Base-by-base conservation (phyloP, 2,113 vertebrate genomes). In the Macroglossus sobrinus region DNA sequence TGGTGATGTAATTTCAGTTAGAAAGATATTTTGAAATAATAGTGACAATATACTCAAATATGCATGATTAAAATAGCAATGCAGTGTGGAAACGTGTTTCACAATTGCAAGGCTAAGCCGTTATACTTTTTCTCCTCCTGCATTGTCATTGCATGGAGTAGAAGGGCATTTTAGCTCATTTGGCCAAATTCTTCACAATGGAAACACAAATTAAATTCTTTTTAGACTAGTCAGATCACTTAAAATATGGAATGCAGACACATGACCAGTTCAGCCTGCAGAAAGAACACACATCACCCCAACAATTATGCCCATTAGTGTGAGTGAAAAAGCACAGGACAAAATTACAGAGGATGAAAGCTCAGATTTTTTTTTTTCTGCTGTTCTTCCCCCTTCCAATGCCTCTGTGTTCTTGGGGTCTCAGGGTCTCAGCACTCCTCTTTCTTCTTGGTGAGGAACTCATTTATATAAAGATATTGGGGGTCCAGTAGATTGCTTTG, bases 11-110 rank as follows among this genome's bases (percentile, higher is more conserved):
- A 78, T 80, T 92, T 72, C 71, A 91, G 55, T 81, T 45, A 63
- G 35, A 93, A 84, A 92, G 71, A 76, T 12, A 57, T 95, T 96
- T 93, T 81, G 76, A 43, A 69, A 28, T 61, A 71, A 53, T 38
- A 12, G 43, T 66, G 84, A 92, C 88, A 71, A 69, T 76, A 64
- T n/a, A 78, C 61, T 89, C 90, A 95, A 69, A 40, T 68, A 84
- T 79, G 38, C 87, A 45, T 28, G 35, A 85, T 24, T 64, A 2
- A 89, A 97, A 78, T 63, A 87, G 59, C 59, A 57, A 9, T 7
- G 13, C 35, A 33, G 13, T 63, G 33, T 93, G 95, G 64, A 68
- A 93, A 75, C 68, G n/a, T 5, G 3, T 74, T 76, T 92, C 40
- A 30, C 50, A 79, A 43, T 45, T 10, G 9, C 69, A 92, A 85